Evolutionary conservation across 1,140 invertebrate genomes (phyloP).

Genomic region (Aphaenogaster ashmeadi): DNA sequence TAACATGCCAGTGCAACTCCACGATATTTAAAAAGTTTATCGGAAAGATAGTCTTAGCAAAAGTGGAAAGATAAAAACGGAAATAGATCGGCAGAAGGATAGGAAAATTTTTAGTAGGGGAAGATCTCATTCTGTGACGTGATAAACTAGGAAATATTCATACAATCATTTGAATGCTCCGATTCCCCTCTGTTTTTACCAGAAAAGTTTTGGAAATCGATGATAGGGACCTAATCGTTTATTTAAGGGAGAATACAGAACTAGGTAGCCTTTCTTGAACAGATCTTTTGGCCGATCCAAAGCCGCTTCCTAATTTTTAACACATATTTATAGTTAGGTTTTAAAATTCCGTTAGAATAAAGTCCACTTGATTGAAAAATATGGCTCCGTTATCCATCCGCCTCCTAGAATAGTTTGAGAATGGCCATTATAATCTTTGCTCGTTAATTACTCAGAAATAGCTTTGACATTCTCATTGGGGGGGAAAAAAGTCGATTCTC

Average conservation of each 20-base stretch:
- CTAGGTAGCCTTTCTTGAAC: background rate
- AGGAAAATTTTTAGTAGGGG: background rate
- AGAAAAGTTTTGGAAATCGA: constrained; percentile 3
- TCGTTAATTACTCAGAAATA: constrained; percentile 36
- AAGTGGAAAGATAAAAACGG: background rate
- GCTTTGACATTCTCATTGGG: background rate
- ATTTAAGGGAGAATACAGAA: background rate
- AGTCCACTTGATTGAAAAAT: background rate
- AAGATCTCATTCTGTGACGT: constrained; percentile 32
- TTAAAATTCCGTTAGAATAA: background rate
- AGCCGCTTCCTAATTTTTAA: background rate
- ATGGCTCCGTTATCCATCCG: background rate
- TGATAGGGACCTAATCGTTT: background rate
- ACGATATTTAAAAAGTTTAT: constrained; percentile 7
- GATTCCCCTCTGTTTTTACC: background rate
- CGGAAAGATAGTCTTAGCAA: background rate
- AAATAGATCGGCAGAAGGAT: background rate
- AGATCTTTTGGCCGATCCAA: background rate
- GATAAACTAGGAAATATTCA: constrained; percentile 63
- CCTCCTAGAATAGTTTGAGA: background rate
- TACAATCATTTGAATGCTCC: constrained; percentile 27
- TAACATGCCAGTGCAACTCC: background rate
- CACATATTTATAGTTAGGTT: background rate
- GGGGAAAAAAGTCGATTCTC: background rate
- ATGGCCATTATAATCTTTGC: background rate